phyloP scores from a whole-genome alignment of 2,113 vertebrate species.

The Tenebrosternarchus preto region DNA sequence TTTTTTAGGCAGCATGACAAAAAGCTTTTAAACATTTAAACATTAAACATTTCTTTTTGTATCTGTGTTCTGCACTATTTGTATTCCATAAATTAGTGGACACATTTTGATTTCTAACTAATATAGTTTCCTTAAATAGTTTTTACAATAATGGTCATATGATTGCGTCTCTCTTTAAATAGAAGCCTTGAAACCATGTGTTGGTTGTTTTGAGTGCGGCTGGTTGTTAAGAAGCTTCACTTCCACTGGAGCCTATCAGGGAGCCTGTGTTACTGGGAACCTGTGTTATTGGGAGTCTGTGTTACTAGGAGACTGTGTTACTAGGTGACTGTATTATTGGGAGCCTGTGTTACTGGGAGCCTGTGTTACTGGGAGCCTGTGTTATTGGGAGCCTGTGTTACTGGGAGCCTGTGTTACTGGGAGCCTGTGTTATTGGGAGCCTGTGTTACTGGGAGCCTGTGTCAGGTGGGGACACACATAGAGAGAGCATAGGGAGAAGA shows the following conservation, averaged over 20 bases:
- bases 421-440: too few relatives aligned
- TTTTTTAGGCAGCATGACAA: too few relatives aligned
- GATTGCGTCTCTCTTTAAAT: too few relatives aligned
- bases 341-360: background rate
- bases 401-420: too few relatives aligned
- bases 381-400: too few relatives aligned
- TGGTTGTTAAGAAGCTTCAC: background rate
- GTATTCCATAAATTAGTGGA: background rate
- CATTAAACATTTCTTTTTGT: too few relatives aligned
- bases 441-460: background rate
- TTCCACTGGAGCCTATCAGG: background rate
- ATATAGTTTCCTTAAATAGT: background rate
- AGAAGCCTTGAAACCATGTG: background rate
- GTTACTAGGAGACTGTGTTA: too few relatives aligned
- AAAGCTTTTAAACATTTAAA: too few relatives aligned
- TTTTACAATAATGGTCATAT: background rate
- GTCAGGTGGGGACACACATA: slow-evolving; percentile 10
- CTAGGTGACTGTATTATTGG: too few relatives aligned
- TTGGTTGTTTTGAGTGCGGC: background rate
- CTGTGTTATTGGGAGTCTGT: background rate
- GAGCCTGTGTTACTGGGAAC: too few relatives aligned
- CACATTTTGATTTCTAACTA: background rate
- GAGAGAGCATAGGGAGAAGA: slow-evolving; percentile 12
- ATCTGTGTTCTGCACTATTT: too few relatives aligned
- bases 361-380: background rate